phyloP scores from a whole-genome alignment of 2,113 vertebrate species.

The Xiphophorus hellerii region DNA sequence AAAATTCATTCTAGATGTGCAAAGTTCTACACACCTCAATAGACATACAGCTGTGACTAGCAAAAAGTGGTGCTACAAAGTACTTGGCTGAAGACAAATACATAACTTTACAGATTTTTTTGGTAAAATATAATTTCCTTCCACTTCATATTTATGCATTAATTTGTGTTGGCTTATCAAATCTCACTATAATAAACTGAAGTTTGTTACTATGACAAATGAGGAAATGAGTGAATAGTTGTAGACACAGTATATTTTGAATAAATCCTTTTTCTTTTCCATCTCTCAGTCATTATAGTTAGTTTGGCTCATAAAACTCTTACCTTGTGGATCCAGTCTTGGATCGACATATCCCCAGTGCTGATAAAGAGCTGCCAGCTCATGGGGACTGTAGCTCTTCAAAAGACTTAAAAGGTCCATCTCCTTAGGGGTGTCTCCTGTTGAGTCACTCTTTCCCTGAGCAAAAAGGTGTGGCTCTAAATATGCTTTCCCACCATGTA shows the following conservation, averaged over 20 bases:
- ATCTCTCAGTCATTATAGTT: slow-evolving; percentile 1
- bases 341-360: slow-evolving; percentile 88
- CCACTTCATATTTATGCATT: background rate
- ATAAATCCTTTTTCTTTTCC: background rate
- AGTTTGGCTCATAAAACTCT: slow-evolving; percentile 21
- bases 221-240: background rate
- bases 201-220: background rate
- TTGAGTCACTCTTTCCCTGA: slow-evolving; percentile 81
- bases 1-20: background rate
- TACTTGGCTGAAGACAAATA: background rate
- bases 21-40: background rate
- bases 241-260: background rate
- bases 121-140: background rate
- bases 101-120: background rate
- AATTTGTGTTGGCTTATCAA: background rate
- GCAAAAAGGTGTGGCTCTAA: slow-evolving; percentile 65
- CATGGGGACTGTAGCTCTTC: slow-evolving; percentile 91
- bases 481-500: slow-evolving; percentile 61
- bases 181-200: background rate
- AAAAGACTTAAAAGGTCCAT: slow-evolving; percentile 89
- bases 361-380: slow-evolving; percentile 90
- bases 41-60: background rate
- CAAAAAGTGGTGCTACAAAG: background rate
- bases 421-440: slow-evolving; percentile 83
- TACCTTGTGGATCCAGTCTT: slow-evolving; percentile 88